Base-by-base conservation (phyloP, 2,797 vertebrate species). In the Orientallactaga sibirica region DNA sequence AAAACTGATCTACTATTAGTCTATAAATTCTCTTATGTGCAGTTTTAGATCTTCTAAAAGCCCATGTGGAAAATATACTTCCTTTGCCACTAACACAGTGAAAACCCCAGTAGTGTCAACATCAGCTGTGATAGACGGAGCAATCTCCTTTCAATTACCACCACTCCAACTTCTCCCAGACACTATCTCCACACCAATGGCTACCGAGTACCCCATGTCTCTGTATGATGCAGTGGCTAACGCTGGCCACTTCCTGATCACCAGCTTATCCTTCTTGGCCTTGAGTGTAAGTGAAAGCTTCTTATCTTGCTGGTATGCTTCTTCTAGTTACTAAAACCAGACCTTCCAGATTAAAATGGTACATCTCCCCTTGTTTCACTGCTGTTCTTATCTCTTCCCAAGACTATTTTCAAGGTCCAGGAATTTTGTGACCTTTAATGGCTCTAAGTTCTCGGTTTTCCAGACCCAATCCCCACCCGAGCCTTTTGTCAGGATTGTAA, bases 401-500 rank as follows among this genome's bases (percentile, higher is more conserved):
- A 10, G 64, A 24, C 25, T 16, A n/a, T 29, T 73, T 73, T 66
- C 66, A 92, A 48, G 1, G 55, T 70, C 22, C 58, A 64, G 24
- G 6, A 64, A 80, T 19, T 81, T 27, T 41, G 4, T 55, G 24
- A 1, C 25, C 77, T 55, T 88, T 55, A 71, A 24, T 11, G 22
- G 5, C 67, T 37, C 24, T 43, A 80, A 79, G 61, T 19, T 22
- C 19, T 58, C 66, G 52, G 18, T 22, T 33, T 24, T 37, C 24
- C 22, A 27, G 27, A 78, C 14, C 18, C 52, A 92, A 85, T 22
- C 41, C 41, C 33, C 27, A 67, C 6, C 2, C 12, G 9, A 29
- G 14, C 18, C 10, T 91, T 88, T 86, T 24, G 20, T 55, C 12
- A 76, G 55, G n/a, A 43, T 86, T 76, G 79, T 48, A 93, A 96